phyloP scores from a whole-genome alignment of 2,888 invertebrate genomes.

The Agrotis clavis region DNA sequence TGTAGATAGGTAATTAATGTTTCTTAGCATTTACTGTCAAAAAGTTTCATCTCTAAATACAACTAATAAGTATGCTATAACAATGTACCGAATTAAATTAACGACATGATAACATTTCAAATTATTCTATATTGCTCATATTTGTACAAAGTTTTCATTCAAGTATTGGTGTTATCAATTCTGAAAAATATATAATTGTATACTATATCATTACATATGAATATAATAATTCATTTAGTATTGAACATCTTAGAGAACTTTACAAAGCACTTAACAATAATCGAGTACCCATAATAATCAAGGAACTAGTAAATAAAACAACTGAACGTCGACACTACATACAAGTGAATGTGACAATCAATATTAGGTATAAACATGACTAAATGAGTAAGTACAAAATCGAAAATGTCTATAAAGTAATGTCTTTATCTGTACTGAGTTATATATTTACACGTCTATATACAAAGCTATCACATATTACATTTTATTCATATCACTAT shows the following conservation, averaged over 20 bases:
- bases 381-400: constrained; percentile 88
- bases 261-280: constrained; percentile 80
- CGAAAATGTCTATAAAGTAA: constrained; percentile 79
- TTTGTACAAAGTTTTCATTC: constrained; percentile 90
- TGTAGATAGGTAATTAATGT: constrained; percentile 66
- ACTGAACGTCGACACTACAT: constrained; percentile 75
- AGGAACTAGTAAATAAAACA: constrained; percentile 84
- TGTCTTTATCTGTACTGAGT: constrained; percentile 83
- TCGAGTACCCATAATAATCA: constrained; percentile 80
- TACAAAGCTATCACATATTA: constrained; percentile 91
- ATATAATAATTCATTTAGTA: constrained; percentile 76
- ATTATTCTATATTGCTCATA: constrained; percentile 90
- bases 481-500: constrained; percentile 89
- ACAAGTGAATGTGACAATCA: constrained; percentile 70
- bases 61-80: constrained; percentile 85
- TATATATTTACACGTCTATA: constrained; percentile 88
- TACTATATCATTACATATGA: constrained; percentile 83
- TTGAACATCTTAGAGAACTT: constrained; percentile 79
- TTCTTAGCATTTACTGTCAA: constrained; percentile 77
- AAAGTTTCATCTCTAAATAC: constrained; percentile 79
- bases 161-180: constrained; percentile 89
- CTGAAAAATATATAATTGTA: constrained; percentile 85
- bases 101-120: constrained; percentile 81
- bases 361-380: constrained; percentile 76
- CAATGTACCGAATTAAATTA: constrained; percentile 86